These are phyloP conservation scores for Oreochromis spilurus DNA, from an alignment of 2,113 vertebrate species.

Conservation along the genomic window DNA sequence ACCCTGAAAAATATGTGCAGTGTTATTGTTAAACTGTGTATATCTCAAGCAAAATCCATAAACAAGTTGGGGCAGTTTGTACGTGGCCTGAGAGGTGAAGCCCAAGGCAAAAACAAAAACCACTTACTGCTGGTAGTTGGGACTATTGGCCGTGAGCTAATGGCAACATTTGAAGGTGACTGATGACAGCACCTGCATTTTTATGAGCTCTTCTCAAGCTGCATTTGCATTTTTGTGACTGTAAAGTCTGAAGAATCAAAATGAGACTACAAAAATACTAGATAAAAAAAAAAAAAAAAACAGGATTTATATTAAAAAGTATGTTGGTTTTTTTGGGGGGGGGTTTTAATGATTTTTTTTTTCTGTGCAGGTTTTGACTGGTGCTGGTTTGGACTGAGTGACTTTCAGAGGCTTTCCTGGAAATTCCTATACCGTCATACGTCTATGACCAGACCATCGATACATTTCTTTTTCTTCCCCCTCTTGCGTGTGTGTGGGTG, in stretches of 20 bases:
- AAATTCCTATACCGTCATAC: conserved; percentile 24
- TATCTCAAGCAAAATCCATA: neutral
- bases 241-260: neutral
- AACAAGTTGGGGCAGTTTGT: neutral
- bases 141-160: neutral
- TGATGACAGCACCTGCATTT: neutral
- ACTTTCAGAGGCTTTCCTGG: conserved; percentile 43
- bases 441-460: neutral
- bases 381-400: conserved; percentile 53
- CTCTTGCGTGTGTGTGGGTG: neutral
- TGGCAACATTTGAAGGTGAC: neutral
- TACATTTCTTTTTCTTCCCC: neutral
- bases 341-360: neutral
- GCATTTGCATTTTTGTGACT: neutral
- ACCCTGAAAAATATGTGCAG: neutral
- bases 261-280: neutral
- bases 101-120: neutral
- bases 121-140: neutral
- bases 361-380: conserved; percentile 43
- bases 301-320: neutral
- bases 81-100: neutral
- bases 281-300: neutral
- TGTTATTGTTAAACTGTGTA: neutral
- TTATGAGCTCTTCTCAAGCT: neutral
- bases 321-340: too few relatives aligned